Percentiles rank a stretch among this genome's conserved stretches.
phyloP scores from a whole-genome alignment of 2,113 vertebrate species.

The Pteronura brasiliensis region DNA sequence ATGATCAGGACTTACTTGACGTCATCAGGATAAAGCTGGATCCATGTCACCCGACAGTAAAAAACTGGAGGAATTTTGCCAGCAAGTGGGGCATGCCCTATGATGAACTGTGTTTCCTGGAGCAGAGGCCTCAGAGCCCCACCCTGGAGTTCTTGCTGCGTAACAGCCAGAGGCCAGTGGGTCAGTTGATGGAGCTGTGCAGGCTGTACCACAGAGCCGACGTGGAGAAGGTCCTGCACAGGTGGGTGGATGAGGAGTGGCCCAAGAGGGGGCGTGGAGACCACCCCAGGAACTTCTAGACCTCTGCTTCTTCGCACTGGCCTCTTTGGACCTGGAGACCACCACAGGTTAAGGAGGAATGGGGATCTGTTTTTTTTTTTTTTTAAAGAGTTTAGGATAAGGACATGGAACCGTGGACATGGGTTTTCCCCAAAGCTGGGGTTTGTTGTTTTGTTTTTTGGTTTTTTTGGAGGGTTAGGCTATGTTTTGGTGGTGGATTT shows the following conservation, averaged over 20 bases:
- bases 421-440: background rate
- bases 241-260: constrained; percentile 97
- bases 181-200: constrained; percentile 95
- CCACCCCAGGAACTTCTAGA: constrained; percentile 81
- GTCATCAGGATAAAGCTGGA: constrained; percentile 95
- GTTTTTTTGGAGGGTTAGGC: background rate
- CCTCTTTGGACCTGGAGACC: background rate
- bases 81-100: constrained; percentile 99
- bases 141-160: constrained; percentile 95
- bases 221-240: constrained; percentile 92
- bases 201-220: constrained; percentile 94
- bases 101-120: constrained; percentile 95
- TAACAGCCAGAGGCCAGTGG: constrained; percentile 94
- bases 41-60: constrained; percentile 95
- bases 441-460: too few species aligned
- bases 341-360: background rate
- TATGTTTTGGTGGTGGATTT: constrained; percentile 23
- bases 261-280: constrained; percentile 88
- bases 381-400: background rate
- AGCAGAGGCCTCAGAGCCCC: constrained; percentile 95
- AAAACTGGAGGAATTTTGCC: constrained; percentile 99
- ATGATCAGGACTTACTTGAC: constrained; percentile 96
- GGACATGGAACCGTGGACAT: rapidly evolving
- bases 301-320: background rate
- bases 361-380: background rate